phyloP scores from a whole-genome alignment of 2,888 invertebrate species.

The Oscheius onirici region DNA sequence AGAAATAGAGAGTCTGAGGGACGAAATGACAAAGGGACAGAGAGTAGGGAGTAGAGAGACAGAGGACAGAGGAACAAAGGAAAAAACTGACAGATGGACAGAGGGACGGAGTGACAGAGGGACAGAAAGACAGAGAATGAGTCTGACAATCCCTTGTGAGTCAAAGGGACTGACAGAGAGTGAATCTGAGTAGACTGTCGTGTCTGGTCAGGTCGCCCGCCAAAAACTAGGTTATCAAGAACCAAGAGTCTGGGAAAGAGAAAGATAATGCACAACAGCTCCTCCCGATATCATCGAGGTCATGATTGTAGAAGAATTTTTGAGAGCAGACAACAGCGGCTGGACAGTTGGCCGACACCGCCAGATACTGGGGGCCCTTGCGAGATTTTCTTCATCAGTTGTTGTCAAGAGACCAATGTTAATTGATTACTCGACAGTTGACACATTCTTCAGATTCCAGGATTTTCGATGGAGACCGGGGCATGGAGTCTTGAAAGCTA shows the following conservation, averaged over 20 bases:
- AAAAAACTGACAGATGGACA: too few species aligned
- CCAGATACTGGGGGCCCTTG: conserved; percentile 1
- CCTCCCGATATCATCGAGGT: conserved; percentile 14
- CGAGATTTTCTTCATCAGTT: background rate
- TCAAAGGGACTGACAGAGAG: too few species aligned
- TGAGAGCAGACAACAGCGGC: too few species aligned
- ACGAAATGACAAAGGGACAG: background rate
- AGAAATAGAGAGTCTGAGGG: background rate
- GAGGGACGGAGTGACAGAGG: too few species aligned
- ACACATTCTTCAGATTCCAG: conserved; percentile 34
- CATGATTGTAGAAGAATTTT: background rate
- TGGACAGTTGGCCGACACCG: conserved; percentile 18
- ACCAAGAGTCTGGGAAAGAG: too few species aligned
- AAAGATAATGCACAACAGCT: background rate
- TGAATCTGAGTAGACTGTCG: too few species aligned
- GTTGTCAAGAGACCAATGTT: background rate
- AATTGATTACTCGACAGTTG: background rate
- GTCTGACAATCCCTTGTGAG: too few species aligned
- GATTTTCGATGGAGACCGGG: conserved; percentile 66
- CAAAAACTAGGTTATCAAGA: too few species aligned
- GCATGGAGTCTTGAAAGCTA: conserved; percentile 67
- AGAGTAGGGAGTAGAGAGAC: too few species aligned
- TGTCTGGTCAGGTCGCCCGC: too few species aligned
- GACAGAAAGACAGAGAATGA: too few species aligned
- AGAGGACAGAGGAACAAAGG: too few species aligned